Evolutionary conservation across 1,140 invertebrate genomes (phyloP), one percentile per base, ranked within the genome.

Genomic region (Arion vulgaris): DNA sequence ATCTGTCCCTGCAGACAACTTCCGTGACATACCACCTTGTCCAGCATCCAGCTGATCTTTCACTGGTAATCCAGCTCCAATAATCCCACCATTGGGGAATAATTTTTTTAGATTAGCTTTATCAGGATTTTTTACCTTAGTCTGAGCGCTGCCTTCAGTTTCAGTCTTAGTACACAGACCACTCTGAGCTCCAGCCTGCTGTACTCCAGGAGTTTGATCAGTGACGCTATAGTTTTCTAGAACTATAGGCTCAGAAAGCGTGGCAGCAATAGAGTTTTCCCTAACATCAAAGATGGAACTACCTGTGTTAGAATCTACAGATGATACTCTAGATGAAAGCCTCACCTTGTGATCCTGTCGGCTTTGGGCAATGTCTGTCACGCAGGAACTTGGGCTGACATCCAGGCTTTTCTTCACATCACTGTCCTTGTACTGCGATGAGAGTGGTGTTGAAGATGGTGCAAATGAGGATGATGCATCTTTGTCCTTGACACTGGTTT

Each of bases 1-100:
- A 82, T 91, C 88, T 34, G 86, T 86, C 49, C 83, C 86, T 36
- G 83, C 86, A 19, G 82, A 80, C n/a, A 82, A 71, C 45, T 83
- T 81, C 17, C 76, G 45, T 17, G n/a, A 45, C 23, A 71, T 9
- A 4, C 36, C 41, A 4, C 36, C 41, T 45, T 26, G 45, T 34
- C 41, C 80, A 28, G 71, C n/a, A 26, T 80, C 62, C n/a, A 71
- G 66, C n/a, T 51, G 41, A 38, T 49, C 49, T 39, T 39, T 74
- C 15, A 28, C 57, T 28, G 79, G 71, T 23, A 69, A 15, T 45
- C 72, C 66, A 38, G 75, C 57, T 68, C 75, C 77, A 13, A 73
- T 68, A 23, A 76, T 72, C n/a, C 76, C 32, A 38, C 86, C 85
- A 80, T 84, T 78, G 13, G 83, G 76, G 77, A 79, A 83, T 69